These are phyloP conservation scores for Balanococcus diminutus DNA, from an alignment of 2,888 invertebrate species.

Conservation along the genomic window DNA sequence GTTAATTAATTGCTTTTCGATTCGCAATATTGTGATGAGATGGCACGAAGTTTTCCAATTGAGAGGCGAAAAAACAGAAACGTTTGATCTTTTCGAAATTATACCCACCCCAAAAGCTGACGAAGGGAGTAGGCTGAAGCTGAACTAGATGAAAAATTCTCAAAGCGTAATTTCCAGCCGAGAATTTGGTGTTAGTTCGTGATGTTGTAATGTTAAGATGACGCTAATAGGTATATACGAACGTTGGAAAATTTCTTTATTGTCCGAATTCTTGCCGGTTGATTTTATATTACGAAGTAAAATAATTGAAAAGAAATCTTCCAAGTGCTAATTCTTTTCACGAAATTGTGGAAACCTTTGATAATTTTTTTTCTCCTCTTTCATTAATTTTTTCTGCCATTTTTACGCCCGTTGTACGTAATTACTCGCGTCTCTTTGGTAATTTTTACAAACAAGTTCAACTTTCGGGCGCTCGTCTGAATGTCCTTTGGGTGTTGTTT, in stretches of 20 bases:
- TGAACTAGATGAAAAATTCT: background rate
- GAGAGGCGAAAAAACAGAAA: background rate
- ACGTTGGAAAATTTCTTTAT: background rate
- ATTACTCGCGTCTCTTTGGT: background rate
- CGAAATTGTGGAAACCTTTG: background rate
- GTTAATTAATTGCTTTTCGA: background rate
- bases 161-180: background rate
- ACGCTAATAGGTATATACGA: background rate
- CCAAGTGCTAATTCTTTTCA: background rate
- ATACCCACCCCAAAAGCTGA: background rate
- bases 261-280: slow-evolving; percentile 1
- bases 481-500: background rate
- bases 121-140: background rate
- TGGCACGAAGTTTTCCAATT: background rate
- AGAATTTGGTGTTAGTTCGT: background rate
- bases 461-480: background rate
- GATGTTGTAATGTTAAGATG: background rate
- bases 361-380: background rate
- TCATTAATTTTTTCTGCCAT: background rate
- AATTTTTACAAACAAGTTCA: background rate
- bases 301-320: slow-evolving; percentile 11
- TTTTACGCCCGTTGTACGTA: background rate
- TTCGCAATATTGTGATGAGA: background rate
- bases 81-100: slow-evolving; percentile 3
- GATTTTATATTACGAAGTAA: background rate